Evolutionary conservation across 2,113 vertebrate genomes (phyloP).

Genomic region (Pyrgilauda ruficollis): DNA sequence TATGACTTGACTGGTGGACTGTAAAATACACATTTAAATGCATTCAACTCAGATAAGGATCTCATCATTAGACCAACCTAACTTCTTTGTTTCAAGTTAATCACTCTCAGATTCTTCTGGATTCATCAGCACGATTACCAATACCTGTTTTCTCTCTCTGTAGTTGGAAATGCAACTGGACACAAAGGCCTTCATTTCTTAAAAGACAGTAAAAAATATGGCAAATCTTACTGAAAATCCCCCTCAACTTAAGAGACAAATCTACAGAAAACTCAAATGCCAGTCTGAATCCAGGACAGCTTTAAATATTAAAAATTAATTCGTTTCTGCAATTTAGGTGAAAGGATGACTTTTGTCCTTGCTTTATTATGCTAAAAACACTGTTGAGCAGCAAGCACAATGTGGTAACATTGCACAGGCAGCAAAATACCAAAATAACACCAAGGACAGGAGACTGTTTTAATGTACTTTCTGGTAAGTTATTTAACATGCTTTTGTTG

Average conservation of each 20-base stretch:
- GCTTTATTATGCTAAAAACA: neutral
- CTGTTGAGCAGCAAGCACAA: slow-evolving; percentile 8
- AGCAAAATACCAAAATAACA: slow-evolving; percentile 61
- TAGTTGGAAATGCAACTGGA: rapidly evolving
- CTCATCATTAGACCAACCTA: slow-evolving; percentile 33
- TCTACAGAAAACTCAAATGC: neutral
- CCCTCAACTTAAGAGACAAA: neutral
- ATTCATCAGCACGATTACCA: neutral
- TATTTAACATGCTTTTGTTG: slow-evolving; percentile 69
- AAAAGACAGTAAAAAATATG: neutral
- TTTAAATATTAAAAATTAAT: slow-evolving; percentile 33
- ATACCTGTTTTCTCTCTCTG: neutral
- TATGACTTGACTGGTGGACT: slow-evolving; percentile 33
- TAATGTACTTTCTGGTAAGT: slow-evolving; percentile 66
- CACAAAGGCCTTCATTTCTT: neutral
- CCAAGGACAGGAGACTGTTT: slow-evolving; percentile 21
- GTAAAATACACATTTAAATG: slow-evolving; percentile 66
- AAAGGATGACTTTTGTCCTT: neutral
- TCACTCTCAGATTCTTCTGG: neutral
- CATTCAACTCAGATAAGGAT: slow-evolving; percentile 60
- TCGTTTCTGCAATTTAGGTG: neutral
- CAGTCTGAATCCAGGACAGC: neutral
- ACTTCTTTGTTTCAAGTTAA: slow-evolving; percentile 27
- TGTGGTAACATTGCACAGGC: slow-evolving; percentile 26
- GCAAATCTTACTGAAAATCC: neutral